phyloP scores from a whole-genome alignment of 2,888 invertebrate genomes.

The Chironomus tentans region DNA sequence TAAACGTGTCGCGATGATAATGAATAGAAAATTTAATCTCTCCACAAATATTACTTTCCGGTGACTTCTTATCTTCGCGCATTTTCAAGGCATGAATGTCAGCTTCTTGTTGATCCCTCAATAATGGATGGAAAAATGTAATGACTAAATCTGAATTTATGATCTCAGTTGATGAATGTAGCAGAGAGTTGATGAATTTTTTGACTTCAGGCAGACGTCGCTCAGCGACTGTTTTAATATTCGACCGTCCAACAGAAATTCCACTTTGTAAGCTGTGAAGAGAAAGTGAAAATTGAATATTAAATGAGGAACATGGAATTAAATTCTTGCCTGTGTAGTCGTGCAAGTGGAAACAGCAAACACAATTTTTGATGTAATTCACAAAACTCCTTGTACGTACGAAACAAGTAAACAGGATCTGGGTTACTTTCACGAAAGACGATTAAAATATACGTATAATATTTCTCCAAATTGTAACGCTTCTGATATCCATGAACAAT shows the following conservation, averaged over 20 bases:
- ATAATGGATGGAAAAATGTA: slow-evolving; percentile 95
- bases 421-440: slow-evolving; percentile 76
- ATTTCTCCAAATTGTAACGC: slow-evolving; percentile 93
- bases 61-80: slow-evolving; percentile 46
- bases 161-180: slow-evolving; percentile 84
- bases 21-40: slow-evolving; percentile 71
- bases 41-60: slow-evolving; percentile 48
- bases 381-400: slow-evolving; percentile 93
- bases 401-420: slow-evolving; percentile 81
- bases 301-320: slow-evolving; percentile 22
- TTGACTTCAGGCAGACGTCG: slow-evolving; percentile 83
- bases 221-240: slow-evolving; percentile 91
- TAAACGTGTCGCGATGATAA: slow-evolving; percentile 63
- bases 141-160: slow-evolving; percentile 93
- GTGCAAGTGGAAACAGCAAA: slow-evolving; percentile 81
- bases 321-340: slow-evolving; percentile 68
- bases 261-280: slow-evolving; percentile 56
- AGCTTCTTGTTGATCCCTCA: slow-evolving; percentile 87
- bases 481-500: slow-evolving; percentile 49
- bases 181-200: slow-evolving; percentile 76
- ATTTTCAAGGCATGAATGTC: slow-evolving; percentile 69
- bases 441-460: slow-evolving; percentile 84
- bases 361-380: slow-evolving; percentile 94
- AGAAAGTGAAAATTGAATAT: neutral
- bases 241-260: slow-evolving; percentile 80